Evolutionary conservation across 2,888 invertebrate species (phyloP), one percentile per base, ranked within the genome.

Genomic region (Lasioglossum leucozonium): DNA sequence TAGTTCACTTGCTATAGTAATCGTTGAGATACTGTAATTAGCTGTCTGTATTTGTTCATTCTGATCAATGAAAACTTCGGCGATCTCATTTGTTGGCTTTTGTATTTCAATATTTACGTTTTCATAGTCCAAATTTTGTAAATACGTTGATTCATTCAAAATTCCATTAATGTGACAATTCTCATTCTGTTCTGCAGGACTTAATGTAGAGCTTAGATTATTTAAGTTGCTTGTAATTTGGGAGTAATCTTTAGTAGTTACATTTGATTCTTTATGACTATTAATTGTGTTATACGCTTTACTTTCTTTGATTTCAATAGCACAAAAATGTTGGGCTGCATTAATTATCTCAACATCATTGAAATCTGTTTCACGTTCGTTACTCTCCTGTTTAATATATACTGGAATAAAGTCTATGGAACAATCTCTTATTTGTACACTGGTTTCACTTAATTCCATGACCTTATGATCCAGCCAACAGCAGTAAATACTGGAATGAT

Each of bases 401-500:
- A 83, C 84, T 8, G 89, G 86, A 55, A 89, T 84, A 65, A 92
- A 91, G 77, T 89, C 86, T 65, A 87, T 77, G 8, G 88, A 76
- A 77, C 81, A 85, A 80, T 92, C 89, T 84, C 86, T 88, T 87
- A 91, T 88, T 87, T 87, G 88, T 81, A 91, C 84, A 86, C 89
- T 87, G 18, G 85, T 87, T 85, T 90, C 91, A 87, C 81, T 87
- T 88, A 92, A 91, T 92, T 93, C 93, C 93, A 93, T 93, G 87
- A 89, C 93, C 91, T 86, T 81, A 47, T 44, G 34, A 69, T 73
- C 72, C 55, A 72, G 65, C 44, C 40, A 84, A 72, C 16, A 11
- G 67, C 62, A 84, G 47, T 55, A 71, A 71, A 83, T 18, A 71
- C 86, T 89, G 72, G 76, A 86, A 90, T 77, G 26, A 71, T 47